phyloP scores from a whole-genome alignment of 2,888 invertebrate species.

The Achlya flavicornis region DNA sequence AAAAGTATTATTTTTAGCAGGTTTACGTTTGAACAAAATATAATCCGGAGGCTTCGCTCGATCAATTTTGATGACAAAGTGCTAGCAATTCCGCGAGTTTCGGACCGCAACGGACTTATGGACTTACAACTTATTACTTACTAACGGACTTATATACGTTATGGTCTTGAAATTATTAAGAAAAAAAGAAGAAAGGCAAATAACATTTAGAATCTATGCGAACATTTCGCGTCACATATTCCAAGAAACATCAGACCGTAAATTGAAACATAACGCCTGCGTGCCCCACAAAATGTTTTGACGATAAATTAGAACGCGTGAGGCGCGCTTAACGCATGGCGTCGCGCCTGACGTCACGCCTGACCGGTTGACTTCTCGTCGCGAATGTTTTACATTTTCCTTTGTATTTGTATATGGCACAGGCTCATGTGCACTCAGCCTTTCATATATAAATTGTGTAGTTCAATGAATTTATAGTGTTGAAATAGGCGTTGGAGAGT shows the following conservation, averaged over 20 bases:
- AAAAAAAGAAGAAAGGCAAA: no score
- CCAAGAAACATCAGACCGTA: background rate
- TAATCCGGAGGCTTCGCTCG: no score
- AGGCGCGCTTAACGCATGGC: slow-evolving; percentile 20
- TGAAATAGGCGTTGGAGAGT: no score
- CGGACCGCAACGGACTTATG: no score
- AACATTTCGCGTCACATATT: slow-evolving; percentile 1
- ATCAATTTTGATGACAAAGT: no score
- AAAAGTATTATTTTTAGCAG: no score
- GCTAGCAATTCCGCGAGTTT: no score
- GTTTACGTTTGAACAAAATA: no score
- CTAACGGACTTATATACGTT: no score
- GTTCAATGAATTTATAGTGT: background rate
- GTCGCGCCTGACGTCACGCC: slow-evolving; percentile 11
- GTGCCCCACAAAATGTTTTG: slow-evolving; percentile 17
- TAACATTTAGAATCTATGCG: background rate
- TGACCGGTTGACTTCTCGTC: slow-evolving; percentile 12
- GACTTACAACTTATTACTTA: no score
- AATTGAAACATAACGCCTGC: slow-evolving; percentile 10
- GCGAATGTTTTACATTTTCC: background rate
- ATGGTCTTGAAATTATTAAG: no score
- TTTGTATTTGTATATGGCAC: background rate
- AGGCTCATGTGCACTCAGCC: slow-evolving; percentile 4
- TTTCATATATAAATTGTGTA: background rate
- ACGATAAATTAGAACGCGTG: slow-evolving; percentile 26